A percentile compares a stretch with the other conserved stretches of the same genome.
Conservation (phyloP, 2,113 vertebrate genomes). For the Centropristis striata region DNA sequence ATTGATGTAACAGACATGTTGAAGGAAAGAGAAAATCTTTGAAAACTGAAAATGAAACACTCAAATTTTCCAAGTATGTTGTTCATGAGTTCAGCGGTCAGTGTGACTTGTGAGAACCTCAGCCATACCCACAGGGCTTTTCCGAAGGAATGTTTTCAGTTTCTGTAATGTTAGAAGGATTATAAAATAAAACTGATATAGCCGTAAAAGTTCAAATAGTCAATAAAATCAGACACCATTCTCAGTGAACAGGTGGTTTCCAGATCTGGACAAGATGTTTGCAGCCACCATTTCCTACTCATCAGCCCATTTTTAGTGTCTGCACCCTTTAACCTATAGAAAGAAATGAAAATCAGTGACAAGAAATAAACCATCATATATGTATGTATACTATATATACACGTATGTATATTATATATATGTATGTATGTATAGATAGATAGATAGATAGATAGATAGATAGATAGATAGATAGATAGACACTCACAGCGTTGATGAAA, state of each 20-base stretch:
- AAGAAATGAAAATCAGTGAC: not conserved
- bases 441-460: too few species aligned
- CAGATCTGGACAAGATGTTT: conserved; percentile 36
- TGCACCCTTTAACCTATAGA: not conserved
- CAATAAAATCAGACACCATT: conserved; percentile 53
- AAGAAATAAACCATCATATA: not conserved
- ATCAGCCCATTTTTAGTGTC: conserved; percentile 14
- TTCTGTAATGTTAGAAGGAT: conserved; percentile 8
- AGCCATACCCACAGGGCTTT: conserved; percentile 22
- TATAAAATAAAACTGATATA: conserved; percentile 50
- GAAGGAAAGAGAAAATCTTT: not conserved
- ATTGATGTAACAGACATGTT: conserved; percentile 60
- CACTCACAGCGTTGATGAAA: too few species aligned
- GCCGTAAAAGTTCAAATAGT: conserved; percentile 52
- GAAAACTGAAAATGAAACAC: conserved; percentile 1
- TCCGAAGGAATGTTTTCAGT: conserved; percentile 24
- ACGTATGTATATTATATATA: too few species aligned
- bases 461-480: too few species aligned
- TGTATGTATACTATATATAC: too few species aligned
- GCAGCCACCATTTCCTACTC: not conserved
- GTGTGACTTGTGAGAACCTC: not conserved
- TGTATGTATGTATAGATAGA: too few species aligned
- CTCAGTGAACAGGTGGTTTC: conserved; percentile 46
- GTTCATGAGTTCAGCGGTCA: not conserved
- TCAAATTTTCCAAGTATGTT: conserved; percentile 17